These are phyloP conservation scores for Entomobrya multifasciata DNA, from an alignment of 2,888 invertebrate species.

Conservation along the genomic window DNA sequence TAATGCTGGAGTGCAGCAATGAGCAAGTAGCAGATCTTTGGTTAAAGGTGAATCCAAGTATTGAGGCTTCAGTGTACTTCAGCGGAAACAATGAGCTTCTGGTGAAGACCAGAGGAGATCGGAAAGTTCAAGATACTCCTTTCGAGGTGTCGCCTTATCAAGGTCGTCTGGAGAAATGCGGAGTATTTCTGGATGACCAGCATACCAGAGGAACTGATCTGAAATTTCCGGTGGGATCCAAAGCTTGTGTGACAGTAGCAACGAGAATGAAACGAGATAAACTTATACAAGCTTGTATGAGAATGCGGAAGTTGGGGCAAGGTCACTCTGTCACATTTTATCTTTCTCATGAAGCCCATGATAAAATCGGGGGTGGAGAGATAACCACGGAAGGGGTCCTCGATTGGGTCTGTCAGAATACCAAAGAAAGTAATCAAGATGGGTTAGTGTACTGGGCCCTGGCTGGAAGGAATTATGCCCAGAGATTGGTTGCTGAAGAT, in stretches of 20 bases:
- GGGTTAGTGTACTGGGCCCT: slow-evolving; percentile 72
- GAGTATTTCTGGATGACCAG: slow-evolving; percentile 74
- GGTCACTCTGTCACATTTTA: slow-evolving; percentile 71
- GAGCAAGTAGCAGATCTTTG: slow-evolving; percentile 69
- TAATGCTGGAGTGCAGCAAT: slow-evolving; percentile 71
- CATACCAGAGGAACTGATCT: slow-evolving; percentile 77
- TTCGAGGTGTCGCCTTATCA: slow-evolving; percentile 67
- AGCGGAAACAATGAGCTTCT: slow-evolving; percentile 56
- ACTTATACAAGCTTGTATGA: slow-evolving; percentile 74
- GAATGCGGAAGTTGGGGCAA: slow-evolving; percentile 73
- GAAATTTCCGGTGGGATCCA: slow-evolving; percentile 59
- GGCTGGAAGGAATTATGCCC: slow-evolving; percentile 62
- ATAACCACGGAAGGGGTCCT: slow-evolving; percentile 58
- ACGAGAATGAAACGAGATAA: slow-evolving; percentile 71
- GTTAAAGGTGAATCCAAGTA: slow-evolving; percentile 44
- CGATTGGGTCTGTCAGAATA: slow-evolving; percentile 72
- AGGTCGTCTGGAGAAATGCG: slow-evolving; percentile 18
- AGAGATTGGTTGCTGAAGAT: slow-evolving; percentile 60
- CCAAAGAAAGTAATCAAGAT: slow-evolving; percentile 47
- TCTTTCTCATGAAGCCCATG: slow-evolving; percentile 67
- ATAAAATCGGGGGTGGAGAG: slow-evolving; percentile 22
- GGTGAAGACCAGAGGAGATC: slow-evolving; percentile 43
- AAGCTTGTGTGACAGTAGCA: slow-evolving; percentile 72
- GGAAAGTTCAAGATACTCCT: not conserved
- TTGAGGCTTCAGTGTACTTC: slow-evolving; percentile 72